A percentile compares a stretch with the other conserved stretches of the same genome.
phyloP scores from a whole-genome alignment of 2,113 vertebrate genomes.

The Vimba vimba region DNA sequence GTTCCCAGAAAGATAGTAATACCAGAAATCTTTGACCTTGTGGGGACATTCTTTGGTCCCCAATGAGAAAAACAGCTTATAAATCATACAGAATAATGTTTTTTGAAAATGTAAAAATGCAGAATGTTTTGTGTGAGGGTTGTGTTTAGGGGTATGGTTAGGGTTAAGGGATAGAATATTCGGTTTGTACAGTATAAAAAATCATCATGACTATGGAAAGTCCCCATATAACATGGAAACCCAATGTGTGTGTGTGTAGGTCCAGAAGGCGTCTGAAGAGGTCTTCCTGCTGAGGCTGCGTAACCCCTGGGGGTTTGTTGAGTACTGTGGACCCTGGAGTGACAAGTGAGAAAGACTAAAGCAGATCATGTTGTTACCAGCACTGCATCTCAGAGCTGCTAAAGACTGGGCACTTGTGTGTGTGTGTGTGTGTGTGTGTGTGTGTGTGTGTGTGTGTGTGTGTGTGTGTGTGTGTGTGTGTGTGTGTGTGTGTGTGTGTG shows the following conservation, averaged over 20 bases:
- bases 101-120: too few species aligned
- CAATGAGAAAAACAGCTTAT: too few species aligned
- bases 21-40: too few species aligned
- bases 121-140: too few species aligned
- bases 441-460: conserved; percentile 23
- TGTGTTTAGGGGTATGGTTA: too few species aligned
- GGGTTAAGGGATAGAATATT: too few species aligned
- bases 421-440: conserved; percentile 28
- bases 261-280: conserved; percentile 64
- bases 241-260: conserved; percentile 59
- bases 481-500: conserved; percentile 39
- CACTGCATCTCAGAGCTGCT: background rate
- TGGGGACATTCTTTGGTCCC: too few species aligned
- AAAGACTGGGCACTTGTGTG: background rate
- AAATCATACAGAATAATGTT: too few species aligned
- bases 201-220: too few species aligned
- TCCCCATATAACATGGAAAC: too few species aligned
- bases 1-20: too few species aligned
- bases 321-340: conserved; percentile 81
- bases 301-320: conserved; percentile 83
- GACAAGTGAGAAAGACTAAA: conserved; percentile 72
- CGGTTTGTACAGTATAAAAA: too few species aligned
- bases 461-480: conserved; percentile 26
- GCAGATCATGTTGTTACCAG: conserved; percentile 10
- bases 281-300: conserved; percentile 73